Base-by-base conservation (phyloP, 2,797 vertebrate species). In the Cryptoprocta ferox region DNA sequence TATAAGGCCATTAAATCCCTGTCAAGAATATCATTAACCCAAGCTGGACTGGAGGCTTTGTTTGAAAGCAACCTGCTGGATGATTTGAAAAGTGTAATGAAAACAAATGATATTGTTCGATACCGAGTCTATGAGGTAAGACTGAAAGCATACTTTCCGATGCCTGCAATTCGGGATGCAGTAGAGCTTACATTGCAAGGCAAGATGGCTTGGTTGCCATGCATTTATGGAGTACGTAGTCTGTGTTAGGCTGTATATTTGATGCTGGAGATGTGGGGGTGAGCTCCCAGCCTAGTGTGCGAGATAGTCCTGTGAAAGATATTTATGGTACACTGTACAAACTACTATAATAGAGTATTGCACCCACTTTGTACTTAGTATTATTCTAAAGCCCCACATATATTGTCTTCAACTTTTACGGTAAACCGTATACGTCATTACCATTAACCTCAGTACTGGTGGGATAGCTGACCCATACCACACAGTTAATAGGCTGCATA, bases 121-220 rank as follows among this genome's bases (percentile, higher is more conserved):
- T 99, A 99, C 98, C 98, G 99, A 95, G 98, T 99, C 3, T 99
- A 99, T 71, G 99, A 99, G 99, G 99, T 99, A 98, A 45, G 98
- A 78, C 13, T 19, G 28, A 2, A n/a, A 48, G 82, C 53, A 59
- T 2, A 42, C 39, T 96, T 39, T 48, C 50, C 87, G 32, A 39
- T 85, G 8, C 59, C 42, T 90, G 6, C 8, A 45, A 50, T 92
- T 73, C 35, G 94, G 13, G 66, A 24, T 68, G 24, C 19, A 83
- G 32, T 65, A 53, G 65, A 50, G 85, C 53, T 89, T 59, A 2
- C 14, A n/a, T 13, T 53, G 39, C 19, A 35, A 92, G 39, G 39
- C 59, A 80, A 37, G 18, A 18, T 16, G n/a, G 78, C 35, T 82
- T 26, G 18, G 39, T n/a, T 91, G 66, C 18, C 19, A 2, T 50